Evolutionary conservation across 2,113 vertebrate species (phyloP), one percentile per base, ranked within the genome.

Genomic region (Tyrannus savana): DNA sequence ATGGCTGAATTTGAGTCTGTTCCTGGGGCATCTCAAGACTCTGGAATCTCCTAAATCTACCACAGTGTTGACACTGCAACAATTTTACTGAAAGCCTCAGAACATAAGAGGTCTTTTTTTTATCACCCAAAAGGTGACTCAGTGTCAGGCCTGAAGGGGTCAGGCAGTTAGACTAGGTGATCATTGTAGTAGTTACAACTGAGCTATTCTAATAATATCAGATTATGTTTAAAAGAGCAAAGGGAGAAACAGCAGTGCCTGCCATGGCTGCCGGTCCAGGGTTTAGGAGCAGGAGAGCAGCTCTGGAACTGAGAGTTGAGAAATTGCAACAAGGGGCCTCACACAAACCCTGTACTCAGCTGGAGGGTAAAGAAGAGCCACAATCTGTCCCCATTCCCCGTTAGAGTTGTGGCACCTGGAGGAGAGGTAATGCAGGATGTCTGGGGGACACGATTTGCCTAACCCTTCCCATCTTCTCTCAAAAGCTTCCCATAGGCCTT

Each of bases 341-440:
- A 44, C n/a, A 73, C 10, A 80, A 84, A 42, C 7, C 2, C 18
- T 55, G 8, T 47, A 28, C 22, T 44, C 33, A 56, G 27, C 33
- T 72, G 89, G 27, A 59, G 8, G 5, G 28, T 47, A 23, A 81
- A 81, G 28, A 83, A 72, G 6, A 80, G 14, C 6, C 16, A 33
- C n/a, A n/a, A 15, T 17, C 41, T 56, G 16, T 27, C 39, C 27
- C 14, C 9, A 24, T 28, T 30, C 27, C 33, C 13, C 56, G 37
- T 66, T 3, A 41, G 12, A 92, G 5, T 23, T 71, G 47, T 24
- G 24, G 37, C 24, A 78, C 17, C 21, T 72, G 27, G 33, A 68
- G 3, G 5, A 35, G 31, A 39, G 7, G 3, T 35, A n/a, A 12
- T 2, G 0, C 44, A 22, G 27, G 19, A 44, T 25, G 33, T 33